Conservation (phyloP, 2,888 invertebrate genomes). For the Sepioteuthis lessoniana region DNA sequence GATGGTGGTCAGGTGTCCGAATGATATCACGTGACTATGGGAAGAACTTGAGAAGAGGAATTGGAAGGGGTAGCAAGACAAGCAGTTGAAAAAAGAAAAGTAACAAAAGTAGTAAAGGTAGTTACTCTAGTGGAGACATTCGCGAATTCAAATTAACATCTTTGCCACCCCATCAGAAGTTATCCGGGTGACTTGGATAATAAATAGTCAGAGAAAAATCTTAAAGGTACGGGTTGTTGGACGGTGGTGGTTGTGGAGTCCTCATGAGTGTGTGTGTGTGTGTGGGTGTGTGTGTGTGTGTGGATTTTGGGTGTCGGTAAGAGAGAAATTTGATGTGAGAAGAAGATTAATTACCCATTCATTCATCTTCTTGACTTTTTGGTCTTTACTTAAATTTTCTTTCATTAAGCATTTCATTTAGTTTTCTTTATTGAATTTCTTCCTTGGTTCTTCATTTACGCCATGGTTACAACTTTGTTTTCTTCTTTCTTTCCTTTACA, state of each 20-base stretch:
- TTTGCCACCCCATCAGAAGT: neutral
- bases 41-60: neutral
- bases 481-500: neutral
- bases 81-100: too few relatives aligned
- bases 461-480: too few relatives aligned
- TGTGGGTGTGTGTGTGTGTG: neutral
- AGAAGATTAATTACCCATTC: conserved; percentile 33
- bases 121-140: neutral
- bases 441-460: neutral
- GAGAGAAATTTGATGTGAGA: neutral
- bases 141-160: conserved; percentile 33
- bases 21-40: neutral
- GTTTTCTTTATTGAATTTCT: neutral
- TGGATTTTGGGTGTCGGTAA: too few relatives aligned
- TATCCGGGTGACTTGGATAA: neutral
- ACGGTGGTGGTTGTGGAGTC: neutral
- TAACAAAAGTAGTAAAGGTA: accelerated
- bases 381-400: neutral
- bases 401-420: neutral
- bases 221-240: neutral
- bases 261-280: neutral
- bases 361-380: neutral
- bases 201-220: neutral
- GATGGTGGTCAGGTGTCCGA: neutral
- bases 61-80: neutral